Conservation (phyloP, 2,888 invertebrate genomes). For the Catocala nupta region DNA sequence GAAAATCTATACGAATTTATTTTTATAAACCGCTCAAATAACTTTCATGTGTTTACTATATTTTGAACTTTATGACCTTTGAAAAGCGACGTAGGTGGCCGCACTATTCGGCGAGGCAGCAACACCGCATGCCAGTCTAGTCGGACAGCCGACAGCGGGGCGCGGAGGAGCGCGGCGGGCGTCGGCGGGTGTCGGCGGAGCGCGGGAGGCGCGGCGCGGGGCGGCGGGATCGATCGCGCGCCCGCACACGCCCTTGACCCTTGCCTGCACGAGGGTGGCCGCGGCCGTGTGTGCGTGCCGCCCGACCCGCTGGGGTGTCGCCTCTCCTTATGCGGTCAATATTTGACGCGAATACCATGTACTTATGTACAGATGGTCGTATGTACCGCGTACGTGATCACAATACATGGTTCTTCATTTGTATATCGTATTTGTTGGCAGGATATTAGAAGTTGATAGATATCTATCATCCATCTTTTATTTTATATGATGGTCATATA, state of each 20-base stretch:
- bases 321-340: conserved; percentile 43
- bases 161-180: conserved; percentile 26
- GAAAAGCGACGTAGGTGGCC: conserved; percentile 16
- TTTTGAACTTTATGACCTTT: conserved; percentile 16
- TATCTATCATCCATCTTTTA: background rate
- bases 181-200: conserved; percentile 27
- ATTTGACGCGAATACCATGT: conserved; percentile 28
- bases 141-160: conserved; percentile 47
- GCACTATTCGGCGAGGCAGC: conserved; percentile 19
- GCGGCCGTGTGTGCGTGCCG: conserved; percentile 30
- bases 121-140: conserved; percentile 57
- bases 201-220: conserved; percentile 24
- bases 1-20: conserved; percentile 28
- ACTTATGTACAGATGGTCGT: background rate
- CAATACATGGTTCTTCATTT: background rate
- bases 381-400: background rate
- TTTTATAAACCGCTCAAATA: conserved; percentile 11
- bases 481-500: no score
- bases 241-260: conserved; percentile 77
- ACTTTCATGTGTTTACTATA: background rate
- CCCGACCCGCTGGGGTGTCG: conserved; percentile 24
- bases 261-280: conserved; percentile 54
- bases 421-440: background rate
- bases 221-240: conserved; percentile 57
- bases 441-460: background rate